Conservation (phyloP, 37 sponge, comb jelly and placozoan genomes). For the Spongilla lacustris region DNA sequence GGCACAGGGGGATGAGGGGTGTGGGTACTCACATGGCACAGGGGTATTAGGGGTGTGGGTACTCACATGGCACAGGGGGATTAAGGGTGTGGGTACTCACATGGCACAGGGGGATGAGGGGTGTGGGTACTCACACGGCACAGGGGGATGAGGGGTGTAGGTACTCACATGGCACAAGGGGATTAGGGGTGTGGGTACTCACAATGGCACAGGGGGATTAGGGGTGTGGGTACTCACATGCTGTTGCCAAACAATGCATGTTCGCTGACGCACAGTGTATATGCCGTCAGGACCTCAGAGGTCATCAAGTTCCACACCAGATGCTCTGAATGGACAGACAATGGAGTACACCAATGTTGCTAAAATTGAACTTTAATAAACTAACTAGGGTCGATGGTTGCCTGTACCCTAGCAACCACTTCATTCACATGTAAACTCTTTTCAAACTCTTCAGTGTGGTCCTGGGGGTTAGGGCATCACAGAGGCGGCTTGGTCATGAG, state of each 20-base stretch:
- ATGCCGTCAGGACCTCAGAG: neutral
- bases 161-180: too few relatives aligned
- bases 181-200: too few relatives aligned
- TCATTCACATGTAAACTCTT: neutral
- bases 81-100: too few relatives aligned
- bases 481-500: too few relatives aligned
- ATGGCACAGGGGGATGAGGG: too few relatives aligned
- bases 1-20: too few relatives aligned
- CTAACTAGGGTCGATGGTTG: neutral
- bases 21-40: neutral
- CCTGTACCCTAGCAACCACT: neutral
- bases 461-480: neutral
- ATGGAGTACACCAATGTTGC: too few relatives aligned
- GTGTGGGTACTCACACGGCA: neutral
- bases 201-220: too few relatives aligned
- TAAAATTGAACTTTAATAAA: neutral
- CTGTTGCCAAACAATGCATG: neutral
- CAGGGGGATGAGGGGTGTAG: too few relatives aligned
- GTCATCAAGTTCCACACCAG: neutral
- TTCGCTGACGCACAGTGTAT: neutral
- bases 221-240: neutral
- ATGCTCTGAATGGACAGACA: neutral
- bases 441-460: neutral
- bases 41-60: too few relatives aligned
- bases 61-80: too few relatives aligned